Evolutionary conservation across 2,888 invertebrate species (phyloP), one percentile per base, ranked within the genome.

Genomic region (Cryptocheilus praepositus): DNA sequence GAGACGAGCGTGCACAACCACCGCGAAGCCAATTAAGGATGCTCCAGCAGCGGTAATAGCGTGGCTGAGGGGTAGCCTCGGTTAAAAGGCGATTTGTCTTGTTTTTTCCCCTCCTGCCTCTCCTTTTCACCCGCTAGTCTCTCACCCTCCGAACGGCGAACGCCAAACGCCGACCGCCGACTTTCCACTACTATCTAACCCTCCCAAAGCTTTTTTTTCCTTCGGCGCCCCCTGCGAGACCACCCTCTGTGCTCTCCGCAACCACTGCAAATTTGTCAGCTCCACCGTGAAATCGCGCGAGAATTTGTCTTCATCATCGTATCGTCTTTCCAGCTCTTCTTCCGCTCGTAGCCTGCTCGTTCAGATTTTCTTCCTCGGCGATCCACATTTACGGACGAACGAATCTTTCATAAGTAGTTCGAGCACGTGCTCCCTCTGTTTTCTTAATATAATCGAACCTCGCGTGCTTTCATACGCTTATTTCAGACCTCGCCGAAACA

Each of bases 11-110:
- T 45, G 51, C 53, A 45, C 21, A 18, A 56, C 67, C 59, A 52
- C 64, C 74, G 64, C 61, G 56, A 70, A 68, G 73, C 81, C 84
- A 85, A 86, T 86, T 86, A 85, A 82, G 79, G 69, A 71, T 70
- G 64, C 71, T 71, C 63, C 69, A 56, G 52, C 66, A 49, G 44
- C 68, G 16, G 63, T 36, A 36, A 36, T 36, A 7, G 28, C 28
- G 36, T 7, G 36, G 11, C 1, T 1, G 36, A 36, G 36, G 36
- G 36, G 36, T 11, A 55, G 56, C 61, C 58, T 69, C 64, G 69
- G 82, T 83, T 83, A 81, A 79, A 79, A 78, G 78, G 72, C 81
- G 73, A 84, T 83, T 82, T 81, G 80, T 83, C 81, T 81, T 77
- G 65, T 43, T 59, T 53, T 25, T 53, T 52, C 51, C 51, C 52